These are phyloP conservation scores for Sebastes miniatus DNA, from an alignment of 2,797 vertebrate genomes.

Conservation along the genomic window DNA sequence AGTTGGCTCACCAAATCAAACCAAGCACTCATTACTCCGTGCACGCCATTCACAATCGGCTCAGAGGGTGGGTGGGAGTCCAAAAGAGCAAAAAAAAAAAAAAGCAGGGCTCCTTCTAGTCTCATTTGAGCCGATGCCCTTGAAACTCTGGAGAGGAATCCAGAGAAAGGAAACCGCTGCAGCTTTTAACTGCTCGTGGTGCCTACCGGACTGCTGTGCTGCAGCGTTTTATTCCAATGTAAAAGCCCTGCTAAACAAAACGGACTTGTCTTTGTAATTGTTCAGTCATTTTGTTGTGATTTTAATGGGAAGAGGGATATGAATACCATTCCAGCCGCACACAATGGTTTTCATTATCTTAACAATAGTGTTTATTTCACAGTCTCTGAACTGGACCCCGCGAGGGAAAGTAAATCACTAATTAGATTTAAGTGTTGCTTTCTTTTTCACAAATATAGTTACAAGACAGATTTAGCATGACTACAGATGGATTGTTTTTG, in stretches of 20 bases:
- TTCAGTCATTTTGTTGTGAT: conserved; percentile 63
- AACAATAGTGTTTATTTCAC: conserved; percentile 78
- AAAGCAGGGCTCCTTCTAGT: conserved; percentile 43
- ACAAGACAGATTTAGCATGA: background rate
- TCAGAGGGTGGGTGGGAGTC: conserved; percentile 50
- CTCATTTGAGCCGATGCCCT: conserved; percentile 54
- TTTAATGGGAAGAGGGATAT: conserved; percentile 50
- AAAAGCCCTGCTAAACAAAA: conserved; percentile 60
- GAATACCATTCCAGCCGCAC: conserved; percentile 45
- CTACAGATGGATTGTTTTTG: background rate
- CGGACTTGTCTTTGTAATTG: conserved; percentile 56
- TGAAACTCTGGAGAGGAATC: conserved; percentile 60
- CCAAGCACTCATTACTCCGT: conserved; percentile 27
- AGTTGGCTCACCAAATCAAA: conserved; percentile 40
- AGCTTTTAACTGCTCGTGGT: conserved; percentile 63
- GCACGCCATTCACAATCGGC: conserved; percentile 48
- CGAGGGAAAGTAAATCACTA: conserved; percentile 41
- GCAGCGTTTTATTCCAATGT: conserved; percentile 58
- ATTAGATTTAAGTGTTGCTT: conserved; percentile 47
- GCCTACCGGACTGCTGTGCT: conserved; percentile 65
- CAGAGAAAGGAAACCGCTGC: conserved; percentile 61
- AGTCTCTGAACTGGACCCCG: conserved; percentile 49
- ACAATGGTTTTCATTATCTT: conserved; percentile 75
- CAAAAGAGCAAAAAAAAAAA: conserved; percentile 24
- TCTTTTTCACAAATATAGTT: conserved; percentile 34